A percentile compares a stretch with the other conserved stretches of the same genome.
These are phyloP conservation scores for Eleginops maclovinus DNA, from an alignment of 2,113 vertebrate species.

Conservation along the genomic window DNA sequence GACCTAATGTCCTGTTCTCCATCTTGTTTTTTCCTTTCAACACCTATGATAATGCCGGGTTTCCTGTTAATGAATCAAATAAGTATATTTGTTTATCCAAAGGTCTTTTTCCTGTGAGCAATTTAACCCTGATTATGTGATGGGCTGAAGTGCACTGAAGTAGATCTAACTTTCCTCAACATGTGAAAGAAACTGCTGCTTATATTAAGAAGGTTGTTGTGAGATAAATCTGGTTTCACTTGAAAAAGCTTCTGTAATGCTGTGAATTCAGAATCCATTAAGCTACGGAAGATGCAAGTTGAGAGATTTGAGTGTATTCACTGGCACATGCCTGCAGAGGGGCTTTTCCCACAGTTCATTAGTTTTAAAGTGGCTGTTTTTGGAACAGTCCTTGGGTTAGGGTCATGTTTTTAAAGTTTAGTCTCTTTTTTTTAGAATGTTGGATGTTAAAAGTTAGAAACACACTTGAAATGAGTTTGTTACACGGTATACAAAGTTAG, in stretches of 20 bases:
- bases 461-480: background rate
- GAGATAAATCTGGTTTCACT: background rate
- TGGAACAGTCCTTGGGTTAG: background rate
- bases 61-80: background rate
- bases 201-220: too few relatives aligned
- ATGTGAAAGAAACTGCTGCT: background rate
- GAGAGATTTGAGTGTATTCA: background rate
- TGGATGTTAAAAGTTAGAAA: too few relatives aligned
- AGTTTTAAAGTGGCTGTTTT: background rate
- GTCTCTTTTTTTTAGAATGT: too few relatives aligned
- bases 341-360: background rate
- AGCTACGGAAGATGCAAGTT: background rate
- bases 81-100: background rate
- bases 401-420: background rate
- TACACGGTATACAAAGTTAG: too few relatives aligned
- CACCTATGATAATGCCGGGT: background rate
- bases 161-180: background rate
- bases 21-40: background rate
- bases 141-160: background rate
- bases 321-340: too few relatives aligned
- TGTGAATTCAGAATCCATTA: background rate
- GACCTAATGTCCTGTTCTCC: background rate
- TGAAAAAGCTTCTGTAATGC: background rate
- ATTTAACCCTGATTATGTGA: too few relatives aligned
- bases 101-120: too few relatives aligned